Evolutionary conservation across 2,888 invertebrate genomes (phyloP).

Genomic region (Ochropleura leucogaster): DNA sequence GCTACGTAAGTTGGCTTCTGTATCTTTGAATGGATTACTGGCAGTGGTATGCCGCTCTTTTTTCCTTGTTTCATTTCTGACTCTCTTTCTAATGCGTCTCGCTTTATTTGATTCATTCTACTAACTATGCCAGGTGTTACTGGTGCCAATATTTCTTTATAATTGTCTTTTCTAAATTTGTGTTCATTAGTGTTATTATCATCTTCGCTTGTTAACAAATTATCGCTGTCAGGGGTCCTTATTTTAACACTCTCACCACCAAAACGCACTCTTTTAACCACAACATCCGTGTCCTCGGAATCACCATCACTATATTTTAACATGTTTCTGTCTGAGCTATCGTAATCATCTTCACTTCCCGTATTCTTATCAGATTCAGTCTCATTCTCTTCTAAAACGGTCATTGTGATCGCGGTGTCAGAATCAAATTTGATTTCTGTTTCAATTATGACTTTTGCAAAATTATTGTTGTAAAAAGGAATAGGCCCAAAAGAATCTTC

Average conservation of each 20-base stretch:
- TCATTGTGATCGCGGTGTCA: slow-evolving; percentile 95
- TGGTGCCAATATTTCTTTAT: slow-evolving; percentile 73
- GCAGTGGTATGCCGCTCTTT: slow-evolving; percentile 86
- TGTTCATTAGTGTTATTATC: slow-evolving; percentile 78
- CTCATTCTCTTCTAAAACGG: slow-evolving; percentile 94
- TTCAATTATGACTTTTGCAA: slow-evolving; percentile 94
- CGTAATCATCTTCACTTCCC: slow-evolving; percentile 85
- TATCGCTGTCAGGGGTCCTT: slow-evolving; percentile 96
- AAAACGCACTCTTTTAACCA: slow-evolving; percentile 94
- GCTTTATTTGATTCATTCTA: slow-evolving; percentile 82
- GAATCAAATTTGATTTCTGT: slow-evolving; percentile 96
- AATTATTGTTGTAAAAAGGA: slow-evolving; percentile 84
- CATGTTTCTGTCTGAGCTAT: slow-evolving; percentile 87
- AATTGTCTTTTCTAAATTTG: slow-evolving; percentile 68
- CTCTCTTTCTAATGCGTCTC: slow-evolving; percentile 77
- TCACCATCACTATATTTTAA: slow-evolving; percentile 92
- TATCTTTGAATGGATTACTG: slow-evolving; percentile 80
- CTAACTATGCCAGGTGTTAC: slow-evolving; percentile 74
- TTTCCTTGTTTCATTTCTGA: slow-evolving; percentile 70
- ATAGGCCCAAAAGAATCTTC: slow-evolving; percentile 90
- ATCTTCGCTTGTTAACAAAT: slow-evolving; percentile 91
- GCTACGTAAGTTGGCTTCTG: slow-evolving; percentile 69
- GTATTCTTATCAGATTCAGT: slow-evolving; percentile 86
- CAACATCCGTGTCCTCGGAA: slow-evolving; percentile 90
- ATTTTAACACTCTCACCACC: slow-evolving; percentile 97